Evolutionary conservation across 2,113 vertebrate genomes (phyloP).

Genomic region (Heliornis fulica): DNA sequence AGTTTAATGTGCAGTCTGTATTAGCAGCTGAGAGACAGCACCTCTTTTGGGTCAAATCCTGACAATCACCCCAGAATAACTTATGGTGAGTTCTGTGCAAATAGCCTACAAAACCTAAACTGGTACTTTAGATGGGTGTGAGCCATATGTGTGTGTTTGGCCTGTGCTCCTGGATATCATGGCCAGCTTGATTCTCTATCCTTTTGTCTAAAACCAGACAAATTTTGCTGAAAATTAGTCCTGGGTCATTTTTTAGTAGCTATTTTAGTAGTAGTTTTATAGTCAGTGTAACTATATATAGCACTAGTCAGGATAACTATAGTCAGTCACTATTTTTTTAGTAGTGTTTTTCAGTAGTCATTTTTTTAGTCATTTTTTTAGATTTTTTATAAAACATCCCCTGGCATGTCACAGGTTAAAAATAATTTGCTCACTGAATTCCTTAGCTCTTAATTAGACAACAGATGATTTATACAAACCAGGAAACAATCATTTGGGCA

Average conservation of each 20-base stretch:
- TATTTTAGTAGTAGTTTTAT: no score
- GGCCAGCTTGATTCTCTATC: not conserved
- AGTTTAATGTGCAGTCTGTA: not conserved
- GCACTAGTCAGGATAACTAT: no score
- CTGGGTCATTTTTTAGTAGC: not conserved
- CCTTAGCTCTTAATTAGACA: not conserved
- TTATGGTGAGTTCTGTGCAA: not conserved
- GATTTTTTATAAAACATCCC: no score
- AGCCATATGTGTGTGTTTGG: not conserved
- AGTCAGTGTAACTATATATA: no score
- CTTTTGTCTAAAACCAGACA: not conserved
- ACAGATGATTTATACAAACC: not conserved
- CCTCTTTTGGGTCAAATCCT: not conserved
- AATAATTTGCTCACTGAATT: not conserved
- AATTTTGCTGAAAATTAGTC: not conserved
- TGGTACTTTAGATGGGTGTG: no score
- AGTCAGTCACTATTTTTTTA: no score
- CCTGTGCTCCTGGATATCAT: not conserved
- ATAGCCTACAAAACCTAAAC: not conserved
- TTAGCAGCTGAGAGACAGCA: not conserved
- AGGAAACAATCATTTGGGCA: not conserved
- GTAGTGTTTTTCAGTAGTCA: no score
- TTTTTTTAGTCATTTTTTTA: no score
- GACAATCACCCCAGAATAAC: accelerated
- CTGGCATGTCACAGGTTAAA: not conserved